These are phyloP conservation scores for Nyctibius grandis DNA, from an alignment of 2,797 vertebrate species.

Conservation along the genomic window DNA sequence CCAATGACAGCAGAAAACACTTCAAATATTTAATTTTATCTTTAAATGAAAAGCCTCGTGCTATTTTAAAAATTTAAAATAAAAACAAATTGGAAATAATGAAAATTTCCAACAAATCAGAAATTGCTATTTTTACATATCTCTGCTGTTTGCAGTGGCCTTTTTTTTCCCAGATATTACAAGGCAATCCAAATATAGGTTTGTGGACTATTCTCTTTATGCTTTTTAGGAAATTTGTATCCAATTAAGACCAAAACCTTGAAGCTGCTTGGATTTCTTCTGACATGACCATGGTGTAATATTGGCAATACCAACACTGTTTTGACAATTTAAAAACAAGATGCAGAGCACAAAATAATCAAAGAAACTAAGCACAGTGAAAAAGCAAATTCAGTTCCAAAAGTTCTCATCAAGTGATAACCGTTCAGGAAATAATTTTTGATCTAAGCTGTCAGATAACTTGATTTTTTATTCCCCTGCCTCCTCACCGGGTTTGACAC, in stretches of 20 bases:
- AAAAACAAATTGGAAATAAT: background rate
- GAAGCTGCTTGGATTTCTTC: background rate
- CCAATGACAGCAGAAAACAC: background rate
- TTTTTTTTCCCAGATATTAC: background rate
- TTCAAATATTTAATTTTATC: background rate
- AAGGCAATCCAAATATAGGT: background rate
- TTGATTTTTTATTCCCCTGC: background rate
- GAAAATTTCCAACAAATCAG: background rate
- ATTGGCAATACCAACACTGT: fast-evolving
- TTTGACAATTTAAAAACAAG: background rate
- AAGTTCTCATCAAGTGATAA: background rate
- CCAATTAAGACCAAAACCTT: background rate
- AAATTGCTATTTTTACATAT: background rate
- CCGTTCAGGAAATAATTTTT: background rate
- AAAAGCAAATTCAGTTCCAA: background rate
- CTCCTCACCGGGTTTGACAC: background rate
- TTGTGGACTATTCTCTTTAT: background rate
- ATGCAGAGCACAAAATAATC: background rate
- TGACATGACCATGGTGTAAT: background rate
- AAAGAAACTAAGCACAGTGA: background rate
- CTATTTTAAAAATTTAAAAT: background rate
- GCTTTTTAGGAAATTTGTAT: background rate
- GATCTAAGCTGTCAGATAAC: background rate
- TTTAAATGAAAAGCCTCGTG: background rate
- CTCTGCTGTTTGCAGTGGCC: background rate